Evolutionary conservation across 2,888 invertebrate genomes (phyloP), one percentile per base, ranked within the genome.

Genomic region (Steromphala cineraria): DNA sequence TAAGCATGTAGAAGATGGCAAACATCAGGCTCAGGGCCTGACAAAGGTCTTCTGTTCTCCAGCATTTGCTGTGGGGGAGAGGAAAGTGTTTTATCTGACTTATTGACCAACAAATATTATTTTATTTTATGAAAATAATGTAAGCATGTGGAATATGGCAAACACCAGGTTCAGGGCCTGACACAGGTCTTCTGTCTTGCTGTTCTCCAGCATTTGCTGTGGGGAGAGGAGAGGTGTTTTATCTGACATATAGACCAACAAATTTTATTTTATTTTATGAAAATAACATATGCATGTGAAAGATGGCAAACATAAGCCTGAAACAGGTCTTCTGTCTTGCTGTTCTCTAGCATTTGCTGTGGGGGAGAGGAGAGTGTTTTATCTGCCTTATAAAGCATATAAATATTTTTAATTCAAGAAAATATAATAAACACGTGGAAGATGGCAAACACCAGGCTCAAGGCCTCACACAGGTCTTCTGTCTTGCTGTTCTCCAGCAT

Each of bases 81-180:
- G 53, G 52, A 31, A 19, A 46, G n/a, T n/a, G 40, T 28, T 5
- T 31, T 36, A 10, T 46, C 7, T 10, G 1, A 46, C 13, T 36
- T 5, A 36, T 8, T 36, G 3, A 3, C 36, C 36, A 46, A 4
- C 2, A 4, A 36, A 36, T 4, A 4, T 4, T 36, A 4, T 36
- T 36, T 36, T 7, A 36, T 36, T 36, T 36, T 36, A 36, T 36
- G 36, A 36, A 36, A 7, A 36, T 36, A 36, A 4, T 7, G 94
- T n/a, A n/a, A n/a, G n/a, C n/a, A n/a, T n/a, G n/a, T 98, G 97
- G 91, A 98, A 96, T 89, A 98, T 95, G 0, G 97, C 97, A 89
- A 97, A 96, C 0, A 97, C 96, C 86, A 98, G 95, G 91, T 98
- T 97, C 75, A 97, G 96, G 19, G 97, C 96, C 91, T 96, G 95